phyloP scores from a whole-genome alignment of 2,113 vertebrate species.

The Suncus etruscus region DNA sequence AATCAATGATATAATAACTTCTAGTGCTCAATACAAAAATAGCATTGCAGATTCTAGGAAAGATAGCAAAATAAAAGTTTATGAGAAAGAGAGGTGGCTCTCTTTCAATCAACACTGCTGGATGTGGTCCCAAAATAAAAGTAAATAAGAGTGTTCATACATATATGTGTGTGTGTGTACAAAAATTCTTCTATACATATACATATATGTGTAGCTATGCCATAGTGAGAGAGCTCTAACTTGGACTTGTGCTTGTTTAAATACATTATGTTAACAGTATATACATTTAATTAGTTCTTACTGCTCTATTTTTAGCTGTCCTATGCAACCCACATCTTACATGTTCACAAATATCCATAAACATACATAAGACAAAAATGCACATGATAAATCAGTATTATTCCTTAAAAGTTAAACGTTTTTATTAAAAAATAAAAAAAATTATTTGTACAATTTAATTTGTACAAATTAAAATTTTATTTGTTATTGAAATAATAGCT shows the following conservation, averaged over 20 bases:
- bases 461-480: too few relatives aligned
- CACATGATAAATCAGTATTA: not conserved
- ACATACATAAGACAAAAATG: not conserved
- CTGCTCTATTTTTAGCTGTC: conserved; percentile 7
- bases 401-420: too few relatives aligned
- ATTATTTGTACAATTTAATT: too few relatives aligned
- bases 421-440: too few relatives aligned
- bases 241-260: conserved; percentile 18
- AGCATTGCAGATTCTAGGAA: not conserved
- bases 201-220: not conserved
- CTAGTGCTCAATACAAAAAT: not conserved
- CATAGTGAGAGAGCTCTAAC: not conserved
- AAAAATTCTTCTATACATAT: too few relatives aligned
- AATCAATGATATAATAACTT: conserved; percentile 26
- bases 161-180: too few relatives aligned
- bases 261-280: not conserved
- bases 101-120: too few relatives aligned
- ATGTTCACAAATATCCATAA: not conserved
- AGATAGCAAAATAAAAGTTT: not conserved
- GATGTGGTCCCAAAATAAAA: too few relatives aligned
- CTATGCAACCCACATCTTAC: not conserved
- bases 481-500: too few relatives aligned
- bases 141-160: too few relatives aligned
- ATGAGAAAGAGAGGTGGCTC: not conserved
- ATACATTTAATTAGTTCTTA: conserved; percentile 14